A percentile compares a stretch with the other conserved stretches of the same genome.
Evolutionary conservation across 2,888 invertebrate genomes (phyloP).

Genomic region (Pocota personata): DNA sequence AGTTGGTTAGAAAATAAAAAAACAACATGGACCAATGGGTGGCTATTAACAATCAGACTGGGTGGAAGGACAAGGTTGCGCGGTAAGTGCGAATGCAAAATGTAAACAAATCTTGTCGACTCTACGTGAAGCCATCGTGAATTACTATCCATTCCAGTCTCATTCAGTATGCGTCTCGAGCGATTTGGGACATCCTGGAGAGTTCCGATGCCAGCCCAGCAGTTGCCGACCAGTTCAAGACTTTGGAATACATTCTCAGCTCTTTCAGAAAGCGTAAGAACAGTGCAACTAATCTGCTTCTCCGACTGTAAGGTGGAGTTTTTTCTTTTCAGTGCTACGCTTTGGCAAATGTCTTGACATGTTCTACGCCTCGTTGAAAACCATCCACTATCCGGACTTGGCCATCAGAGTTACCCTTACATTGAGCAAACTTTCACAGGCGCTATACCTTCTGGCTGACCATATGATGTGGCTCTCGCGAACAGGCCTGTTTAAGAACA

Average conservation of each 20-base stretch:
- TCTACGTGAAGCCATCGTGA: constrained; percentile 26
- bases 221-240: constrained; percentile 89
- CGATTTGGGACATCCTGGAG: constrained; percentile 90
- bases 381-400: constrained; percentile 89
- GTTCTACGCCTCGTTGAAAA: constrained; percentile 89
- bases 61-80: constrained; percentile 82
- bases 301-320: neutral
- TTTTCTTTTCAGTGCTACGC: constrained; percentile 88
- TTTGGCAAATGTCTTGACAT: constrained; percentile 93
- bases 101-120: constrained; percentile 23
- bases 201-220: constrained; percentile 85
- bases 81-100: constrained; percentile 76
- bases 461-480: constrained; percentile 93
- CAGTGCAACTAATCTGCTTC: neutral
- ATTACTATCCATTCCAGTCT: constrained; percentile 84
- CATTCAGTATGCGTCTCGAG: constrained; percentile 91
- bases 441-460: constrained; percentile 92
- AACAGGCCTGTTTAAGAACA: constrained; percentile 86
- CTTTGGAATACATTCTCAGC: constrained; percentile 91
- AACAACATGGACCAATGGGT: constrained; percentile 80
- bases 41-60: constrained; percentile 80
- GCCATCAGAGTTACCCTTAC: constrained; percentile 89
- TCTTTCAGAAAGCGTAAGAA: constrained; percentile 92
- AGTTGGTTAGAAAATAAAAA: neutral
- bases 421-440: constrained; percentile 90